Conservation (phyloP, 2,888 invertebrate species). For the Amorpha juglandis region DNA sequence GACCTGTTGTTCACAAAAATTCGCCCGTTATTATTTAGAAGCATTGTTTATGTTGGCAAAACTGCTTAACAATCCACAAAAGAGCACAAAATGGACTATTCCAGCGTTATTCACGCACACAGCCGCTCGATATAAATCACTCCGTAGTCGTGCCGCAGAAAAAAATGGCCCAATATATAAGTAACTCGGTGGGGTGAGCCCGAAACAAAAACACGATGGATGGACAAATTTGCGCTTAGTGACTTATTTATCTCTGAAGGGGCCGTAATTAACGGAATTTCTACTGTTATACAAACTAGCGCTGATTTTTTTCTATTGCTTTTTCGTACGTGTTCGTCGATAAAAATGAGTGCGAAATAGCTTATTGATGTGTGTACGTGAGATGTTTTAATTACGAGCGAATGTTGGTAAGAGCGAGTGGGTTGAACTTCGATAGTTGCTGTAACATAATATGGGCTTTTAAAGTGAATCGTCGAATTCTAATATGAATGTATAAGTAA, state of each 20-base stretch:
- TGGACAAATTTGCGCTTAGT: slow-evolving; percentile 77
- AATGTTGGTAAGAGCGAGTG: too few relatives aligned
- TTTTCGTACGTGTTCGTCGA: neutral
- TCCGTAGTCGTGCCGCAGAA: slow-evolving; percentile 49
- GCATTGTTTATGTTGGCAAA: slow-evolving; percentile 59
- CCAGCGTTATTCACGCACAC: slow-evolving; percentile 65
- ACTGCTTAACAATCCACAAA: slow-evolving; percentile 56
- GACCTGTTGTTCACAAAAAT: slow-evolving; percentile 42
- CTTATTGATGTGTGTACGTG: too few relatives aligned
- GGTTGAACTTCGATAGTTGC: too few relatives aligned
- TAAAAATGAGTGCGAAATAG: too few relatives aligned
- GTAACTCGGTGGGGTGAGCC: slow-evolving; percentile 57
- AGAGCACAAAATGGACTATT: slow-evolving; percentile 67
- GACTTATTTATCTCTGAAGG: slow-evolving; percentile 75
- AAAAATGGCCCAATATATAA: slow-evolving; percentile 74
- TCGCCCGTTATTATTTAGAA: slow-evolving; percentile 45
- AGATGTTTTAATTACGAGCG: too few relatives aligned
- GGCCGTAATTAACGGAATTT: slow-evolving; percentile 74
- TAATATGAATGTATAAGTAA: neutral
- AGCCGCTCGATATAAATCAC: slow-evolving; percentile 71
- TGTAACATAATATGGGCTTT: too few relatives aligned
- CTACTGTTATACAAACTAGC: slow-evolving; percentile 52
- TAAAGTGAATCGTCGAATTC: too few relatives aligned
- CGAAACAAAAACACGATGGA: slow-evolving; percentile 73
- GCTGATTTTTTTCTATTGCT: slow-evolving; percentile 61